Conservation (phyloP, 2,797 vertebrate species). For the Dromococcyx pavoninus region DNA sequence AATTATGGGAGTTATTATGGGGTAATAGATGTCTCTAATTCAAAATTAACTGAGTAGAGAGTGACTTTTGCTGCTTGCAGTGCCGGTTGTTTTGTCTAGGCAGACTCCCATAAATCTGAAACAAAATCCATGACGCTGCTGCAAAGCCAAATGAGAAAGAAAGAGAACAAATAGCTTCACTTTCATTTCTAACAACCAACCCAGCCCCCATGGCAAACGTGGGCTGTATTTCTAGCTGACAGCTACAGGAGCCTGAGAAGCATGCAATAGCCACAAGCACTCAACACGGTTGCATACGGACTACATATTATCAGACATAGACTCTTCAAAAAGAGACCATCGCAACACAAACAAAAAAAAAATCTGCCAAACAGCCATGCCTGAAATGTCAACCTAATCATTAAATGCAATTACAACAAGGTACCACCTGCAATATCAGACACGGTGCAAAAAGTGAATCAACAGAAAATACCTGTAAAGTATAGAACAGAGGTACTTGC, state of each 20-base stretch:
- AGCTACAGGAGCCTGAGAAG: not conserved
- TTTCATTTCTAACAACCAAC: not conserved
- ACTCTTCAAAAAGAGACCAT: not conserved
- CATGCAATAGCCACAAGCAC: not conserved
- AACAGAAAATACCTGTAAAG: not conserved
- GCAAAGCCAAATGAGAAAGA: not conserved
- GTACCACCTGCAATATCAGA: not conserved
- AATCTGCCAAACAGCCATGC: not conserved
- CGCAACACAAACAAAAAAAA: not conserved
- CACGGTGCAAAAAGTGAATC: not conserved
- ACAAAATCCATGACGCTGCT: not conserved
- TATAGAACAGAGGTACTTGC: not conserved
- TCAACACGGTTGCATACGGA: not conserved
- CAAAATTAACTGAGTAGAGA: not conserved
- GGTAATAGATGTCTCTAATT: constrained; percentile 29
- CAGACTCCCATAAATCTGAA: constrained; percentile 34
- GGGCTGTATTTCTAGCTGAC: not conserved
- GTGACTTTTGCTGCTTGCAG: not conserved
- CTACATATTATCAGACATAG: not conserved
- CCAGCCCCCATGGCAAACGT: not conserved
- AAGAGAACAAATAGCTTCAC: constrained; percentile 20
- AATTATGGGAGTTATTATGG: constrained; percentile 39
- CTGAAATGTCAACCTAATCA: not conserved
- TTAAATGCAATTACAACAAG: not conserved
- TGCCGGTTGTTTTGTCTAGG: not conserved